A percentile compares a stretch with the other conserved stretches of the same genome.
Evolutionary conservation across 2,797 vertebrate genomes (phyloP).

Genomic region (Falco naumanni): DNA sequence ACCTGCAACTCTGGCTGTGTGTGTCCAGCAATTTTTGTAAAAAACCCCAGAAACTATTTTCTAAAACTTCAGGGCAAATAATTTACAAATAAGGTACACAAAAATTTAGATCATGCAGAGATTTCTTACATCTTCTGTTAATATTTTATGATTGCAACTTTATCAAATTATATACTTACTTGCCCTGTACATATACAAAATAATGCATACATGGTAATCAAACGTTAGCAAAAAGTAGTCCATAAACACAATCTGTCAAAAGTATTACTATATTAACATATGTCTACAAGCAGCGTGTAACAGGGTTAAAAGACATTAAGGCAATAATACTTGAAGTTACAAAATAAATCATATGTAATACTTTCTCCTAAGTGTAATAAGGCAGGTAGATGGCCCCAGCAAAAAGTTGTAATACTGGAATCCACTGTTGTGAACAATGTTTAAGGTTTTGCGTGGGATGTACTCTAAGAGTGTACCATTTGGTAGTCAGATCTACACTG

Average conservation of each 20-base stretch:
- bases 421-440: constrained; percentile 71
- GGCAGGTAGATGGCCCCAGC: constrained; percentile 89
- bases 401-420: constrained; percentile 85
- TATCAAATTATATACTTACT: constrained; percentile 93
- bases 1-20: constrained; percentile 82
- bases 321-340: constrained; percentile 84
- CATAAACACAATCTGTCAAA: constrained; percentile 85
- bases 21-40: constrained; percentile 81
- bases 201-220: constrained; percentile 88
- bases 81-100: constrained; percentile 93
- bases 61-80: constrained; percentile 92
- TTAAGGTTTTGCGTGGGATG: constrained; percentile 74
- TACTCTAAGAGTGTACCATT: constrained; percentile 77
- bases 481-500: constrained; percentile 84
- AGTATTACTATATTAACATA: constrained; percentile 84
- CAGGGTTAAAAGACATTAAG: constrained; percentile 84
- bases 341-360: constrained; percentile 85
- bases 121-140: constrained; percentile 99
- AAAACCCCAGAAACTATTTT: constrained; percentile 86
- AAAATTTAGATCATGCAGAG: constrained; percentile 90
- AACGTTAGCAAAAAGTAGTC: constrained; percentile 88
- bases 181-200: constrained; percentile 96
- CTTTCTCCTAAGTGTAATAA: constrained; percentile 84
- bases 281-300: constrained; percentile 87
- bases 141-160: constrained; percentile 90